phyloP scores from a whole-genome alignment of 2,888 invertebrate genomes.

The Volucella bombylans region DNA sequence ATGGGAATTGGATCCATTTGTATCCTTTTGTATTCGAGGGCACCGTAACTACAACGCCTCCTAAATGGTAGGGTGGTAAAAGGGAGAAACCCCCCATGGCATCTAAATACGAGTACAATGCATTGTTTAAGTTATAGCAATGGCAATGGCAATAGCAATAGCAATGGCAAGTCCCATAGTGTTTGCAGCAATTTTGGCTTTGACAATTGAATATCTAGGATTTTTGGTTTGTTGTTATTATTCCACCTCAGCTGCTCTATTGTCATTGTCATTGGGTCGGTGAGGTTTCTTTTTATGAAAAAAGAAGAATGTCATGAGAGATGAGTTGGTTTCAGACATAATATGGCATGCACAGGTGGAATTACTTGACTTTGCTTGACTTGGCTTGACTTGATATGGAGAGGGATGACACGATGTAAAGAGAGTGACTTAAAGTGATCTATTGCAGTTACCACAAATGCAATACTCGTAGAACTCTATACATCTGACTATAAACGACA shows the following conservation, averaged over 20 bases:
- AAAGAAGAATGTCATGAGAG: neutral
- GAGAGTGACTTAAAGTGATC: no score
- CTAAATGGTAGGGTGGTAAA: neutral
- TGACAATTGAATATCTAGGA: conserved; percentile 54
- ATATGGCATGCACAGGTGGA: no score
- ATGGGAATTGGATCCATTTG: conserved; percentile 52
- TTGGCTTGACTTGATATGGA: no score
- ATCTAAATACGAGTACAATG: conserved; percentile 40
- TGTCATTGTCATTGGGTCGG: conserved; percentile 32
- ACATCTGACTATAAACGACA: neutral
- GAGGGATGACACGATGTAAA: no score
- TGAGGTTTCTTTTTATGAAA: conserved; percentile 11
- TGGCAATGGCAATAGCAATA: no score
- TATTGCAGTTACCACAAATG: no score
- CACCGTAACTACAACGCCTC: conserved; percentile 2
- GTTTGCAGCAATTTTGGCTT: conserved; percentile 57
- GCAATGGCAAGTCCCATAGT: conserved; percentile 17
- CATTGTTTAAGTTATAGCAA: conserved; percentile 46
- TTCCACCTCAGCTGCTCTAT: conserved; percentile 23
- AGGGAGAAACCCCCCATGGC: conserved; percentile 31
- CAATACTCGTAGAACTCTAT: neutral
- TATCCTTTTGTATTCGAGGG: conserved; percentile 45
- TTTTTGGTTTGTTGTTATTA: conserved; percentile 25
- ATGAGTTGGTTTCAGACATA: neutral
- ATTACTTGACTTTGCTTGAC: no score